These are phyloP conservation scores for Callosobruchus maculatus DNA, from an alignment of 2,888 invertebrate species.

Conservation along the genomic window DNA sequence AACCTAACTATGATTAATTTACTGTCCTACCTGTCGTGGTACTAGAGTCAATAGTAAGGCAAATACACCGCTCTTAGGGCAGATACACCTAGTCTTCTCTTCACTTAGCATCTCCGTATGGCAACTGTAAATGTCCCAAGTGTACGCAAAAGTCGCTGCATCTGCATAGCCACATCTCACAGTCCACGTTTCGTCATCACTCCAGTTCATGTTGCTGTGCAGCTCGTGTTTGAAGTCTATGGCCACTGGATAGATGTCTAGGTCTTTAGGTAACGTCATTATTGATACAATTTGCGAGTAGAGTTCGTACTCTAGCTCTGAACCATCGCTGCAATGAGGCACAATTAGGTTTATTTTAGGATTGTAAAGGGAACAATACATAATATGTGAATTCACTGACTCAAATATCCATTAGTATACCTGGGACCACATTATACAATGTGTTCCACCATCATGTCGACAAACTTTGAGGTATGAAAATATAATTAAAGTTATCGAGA, in stretches of 20 bases:
- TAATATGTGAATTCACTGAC: no score
- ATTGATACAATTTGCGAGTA: slow-evolving; percentile 57
- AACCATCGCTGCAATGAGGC: slow-evolving; percentile 54
- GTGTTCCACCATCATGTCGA: no score
- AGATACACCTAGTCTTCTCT: slow-evolving; percentile 58
- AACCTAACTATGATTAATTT: background rate
- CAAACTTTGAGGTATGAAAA: no score
- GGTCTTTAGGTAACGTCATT: slow-evolving; percentile 27
- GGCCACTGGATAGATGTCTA: slow-evolving; percentile 40
- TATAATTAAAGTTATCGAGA: no score
- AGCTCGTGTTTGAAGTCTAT: slow-evolving; percentile 53
- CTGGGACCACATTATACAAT: no score
- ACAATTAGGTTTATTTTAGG: background rate
- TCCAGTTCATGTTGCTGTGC: slow-evolving; percentile 35
- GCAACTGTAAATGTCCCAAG: slow-evolving; percentile 62
- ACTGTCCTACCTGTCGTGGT: slow-evolving; percentile 23
- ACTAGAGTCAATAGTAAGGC: slow-evolving; percentile 59
- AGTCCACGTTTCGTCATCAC: slow-evolving; percentile 49
- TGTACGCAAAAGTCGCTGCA: slow-evolving; percentile 52
- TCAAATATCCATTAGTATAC: no score
- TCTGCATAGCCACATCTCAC: slow-evolving; percentile 51
- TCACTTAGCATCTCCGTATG: slow-evolving; percentile 51
- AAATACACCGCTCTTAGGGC: slow-evolving; percentile 61
- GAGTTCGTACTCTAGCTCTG: slow-evolving; percentile 64
- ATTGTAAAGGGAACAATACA: background rate